Evolutionary conservation across 2,113 vertebrate species (phyloP).

Genomic region (Strix aluco): DNA sequence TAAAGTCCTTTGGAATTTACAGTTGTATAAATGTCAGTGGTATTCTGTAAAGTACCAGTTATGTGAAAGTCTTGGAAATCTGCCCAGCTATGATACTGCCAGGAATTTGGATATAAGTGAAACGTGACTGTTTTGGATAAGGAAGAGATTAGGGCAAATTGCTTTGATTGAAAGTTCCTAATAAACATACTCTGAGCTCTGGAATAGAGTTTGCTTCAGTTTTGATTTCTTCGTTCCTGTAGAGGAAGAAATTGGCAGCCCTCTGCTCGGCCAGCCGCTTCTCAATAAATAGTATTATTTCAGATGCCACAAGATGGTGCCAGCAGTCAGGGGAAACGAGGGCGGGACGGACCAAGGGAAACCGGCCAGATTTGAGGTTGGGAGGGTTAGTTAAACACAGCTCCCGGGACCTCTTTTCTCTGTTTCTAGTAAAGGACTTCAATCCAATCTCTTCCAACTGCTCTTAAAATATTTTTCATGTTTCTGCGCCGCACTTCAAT

Average conservation of each 20-base stretch:
- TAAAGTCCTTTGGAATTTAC: conserved; percentile 6
- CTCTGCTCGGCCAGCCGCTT: background rate
- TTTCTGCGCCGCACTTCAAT: background rate
- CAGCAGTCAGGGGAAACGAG: background rate
- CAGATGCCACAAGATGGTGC: conserved; percentile 51
- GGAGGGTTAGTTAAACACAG: background rate
- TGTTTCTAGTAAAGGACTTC: background rate
- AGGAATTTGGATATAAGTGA: background rate
- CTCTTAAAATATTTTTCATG: background rate
- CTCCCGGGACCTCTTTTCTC: background rate
- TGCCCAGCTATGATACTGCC: background rate
- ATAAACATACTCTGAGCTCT: background rate
- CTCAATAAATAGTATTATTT: background rate
- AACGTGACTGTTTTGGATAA: background rate
- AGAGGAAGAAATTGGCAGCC: background rate
- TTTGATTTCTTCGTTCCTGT: background rate
- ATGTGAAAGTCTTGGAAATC: background rate
- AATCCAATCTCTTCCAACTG: background rate
- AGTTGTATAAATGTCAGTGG: conserved; percentile 16
- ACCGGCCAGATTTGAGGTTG: accelerated
- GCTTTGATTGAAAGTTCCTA: background rate
- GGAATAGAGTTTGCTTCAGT: background rate
- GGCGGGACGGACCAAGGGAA: accelerated
- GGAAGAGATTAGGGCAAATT: background rate
- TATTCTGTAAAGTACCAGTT: background rate